Percentiles rank a stretch among this genome's conserved stretches.
phyloP scores from a whole-genome alignment of 1,140 invertebrate genomes.

The Microvelia longipes region DNA sequence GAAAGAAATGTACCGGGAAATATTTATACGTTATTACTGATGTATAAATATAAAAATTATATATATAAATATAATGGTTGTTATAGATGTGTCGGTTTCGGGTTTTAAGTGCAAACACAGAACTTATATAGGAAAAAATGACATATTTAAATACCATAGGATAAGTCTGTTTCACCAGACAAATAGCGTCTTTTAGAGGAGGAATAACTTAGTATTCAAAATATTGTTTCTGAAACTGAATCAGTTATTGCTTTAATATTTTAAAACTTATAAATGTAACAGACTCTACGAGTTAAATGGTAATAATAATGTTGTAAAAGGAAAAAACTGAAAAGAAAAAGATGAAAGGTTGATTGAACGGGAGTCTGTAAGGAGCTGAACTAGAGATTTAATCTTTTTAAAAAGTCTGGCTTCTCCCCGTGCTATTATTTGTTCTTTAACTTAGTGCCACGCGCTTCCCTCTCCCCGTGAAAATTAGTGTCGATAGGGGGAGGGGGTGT shows the following conservation, averaged over 20 bases:
- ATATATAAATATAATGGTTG: too few species aligned
- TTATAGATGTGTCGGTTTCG: too few species aligned
- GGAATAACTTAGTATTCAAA: neutral
- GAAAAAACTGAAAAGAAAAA: neutral
- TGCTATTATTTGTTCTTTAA: neutral
- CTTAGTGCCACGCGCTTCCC: neutral
- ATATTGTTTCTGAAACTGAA: too few species aligned
- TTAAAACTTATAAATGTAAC: too few species aligned
- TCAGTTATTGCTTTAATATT: too few species aligned
- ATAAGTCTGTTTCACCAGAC: neutral
- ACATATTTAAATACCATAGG: too few species aligned
- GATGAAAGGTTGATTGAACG: neutral
- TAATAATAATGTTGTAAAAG: neutral
- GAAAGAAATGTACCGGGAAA: too few species aligned
- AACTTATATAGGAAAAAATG: too few species aligned
- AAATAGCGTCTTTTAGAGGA: neutral
- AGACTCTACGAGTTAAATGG: too few species aligned
- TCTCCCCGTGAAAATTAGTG: neutral
- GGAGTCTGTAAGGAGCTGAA: neutral
- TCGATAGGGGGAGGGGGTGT: neutral
- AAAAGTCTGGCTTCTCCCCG: neutral
- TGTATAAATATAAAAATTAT: too few species aligned
- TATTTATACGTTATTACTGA: too few species aligned
- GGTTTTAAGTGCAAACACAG: too few species aligned
- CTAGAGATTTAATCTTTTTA: neutral